Evolutionary conservation across 2,113 vertebrate species (phyloP), one percentile per base, ranked within the genome.

Genomic region (Pteropus alecto): DNA sequence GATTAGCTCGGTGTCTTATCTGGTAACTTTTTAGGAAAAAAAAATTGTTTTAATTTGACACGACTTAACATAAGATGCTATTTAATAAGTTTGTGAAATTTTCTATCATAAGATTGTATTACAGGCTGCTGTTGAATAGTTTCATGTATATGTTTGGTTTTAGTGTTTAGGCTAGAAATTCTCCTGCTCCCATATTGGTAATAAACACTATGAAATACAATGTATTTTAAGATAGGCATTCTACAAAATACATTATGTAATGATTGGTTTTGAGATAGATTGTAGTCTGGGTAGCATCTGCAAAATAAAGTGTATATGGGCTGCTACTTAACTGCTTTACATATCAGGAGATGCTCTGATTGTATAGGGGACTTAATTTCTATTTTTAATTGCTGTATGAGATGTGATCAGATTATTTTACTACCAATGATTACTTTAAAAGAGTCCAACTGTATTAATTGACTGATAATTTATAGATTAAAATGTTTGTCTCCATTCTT

Each of bases 371-470:
- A 87, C 81, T 96, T 98, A 89, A 74, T 98, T 98, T 98, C 96
- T 97, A 83, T 97, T 97, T 97, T 98, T 98, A 98, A 97, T 97
- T 97, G 95, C 96, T 98, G 96, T 99, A 97, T 98, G 98, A 98
- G 98, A 97, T 98, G 97, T 98, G 97, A 98, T 98, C 93, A 97
- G 96, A 97, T 97, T 98, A 97, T 98, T 98, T 98, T 98, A 96
- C 98, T 98, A 97, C 98, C 98, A 98, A 87, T 96, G 97, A 96
- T 98, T 96, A 97, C 95, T 98, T 98, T 96, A 95, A 43, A 97
- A 98, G 97, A 98, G 98, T 97, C 97, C 96, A 98, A 0, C 95
- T 98, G 97, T 98, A 97, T 98, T 97, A 90, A 91, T 96, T 98
- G 97, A 98, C 97, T 98, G 97, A 96, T 98, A 97, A 98, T 98